Base-by-base conservation (phyloP, 2,888 invertebrate species). In the Prosopocoilus inquinatus region DNA sequence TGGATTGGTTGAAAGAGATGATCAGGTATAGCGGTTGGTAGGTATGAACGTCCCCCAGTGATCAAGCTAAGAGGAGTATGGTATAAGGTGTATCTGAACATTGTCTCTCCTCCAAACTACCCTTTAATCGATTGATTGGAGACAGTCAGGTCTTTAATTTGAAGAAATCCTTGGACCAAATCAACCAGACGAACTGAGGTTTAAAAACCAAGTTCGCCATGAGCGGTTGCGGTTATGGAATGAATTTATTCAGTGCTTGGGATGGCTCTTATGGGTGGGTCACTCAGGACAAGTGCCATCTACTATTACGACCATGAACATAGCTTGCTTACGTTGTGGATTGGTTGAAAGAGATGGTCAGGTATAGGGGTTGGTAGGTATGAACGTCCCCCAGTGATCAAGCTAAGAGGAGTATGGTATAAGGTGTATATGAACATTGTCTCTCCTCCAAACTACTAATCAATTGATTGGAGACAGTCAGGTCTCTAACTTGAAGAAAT, bases 1-100 rank as follows among this genome's bases (percentile, higher is more conserved):
- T 80, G 0, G 82, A 82, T 36, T 73, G 82, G 20, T 74, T 80
- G 7, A 82, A 82, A 58, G 74, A 80, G 59, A 68, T 82, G 55
- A 68, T 83, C 8, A 83, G 81, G 65, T 83, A 79, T 61, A 77
- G 68, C 58, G 76, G 71, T 33, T 73, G 78, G 70, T 81, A 82
- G 67, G 80, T 83, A 7, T 61, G 69, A 16, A 75, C 75, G 1
- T 66, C 68, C 3, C 55, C 67, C 53, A 15, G 75, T 5, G 76
- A 76, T n/a, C n/a, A n/a, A n/a, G 3, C 15, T 15, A 4, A 39
- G 20, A 53, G 53, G 53, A 2, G 16, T 52, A 9, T 47, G 39
- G 47, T 52, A 52, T 32, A 52, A 52, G 38, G 52, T 52, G 47
- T 13, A 8, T 8, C 8, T 7, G 2, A n/a, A 32, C 9, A n/a